These are phyloP conservation scores for Threskiornis aethiopicus DNA, from an alignment of 2,797 vertebrate species.

Conservation along the genomic window DNA sequence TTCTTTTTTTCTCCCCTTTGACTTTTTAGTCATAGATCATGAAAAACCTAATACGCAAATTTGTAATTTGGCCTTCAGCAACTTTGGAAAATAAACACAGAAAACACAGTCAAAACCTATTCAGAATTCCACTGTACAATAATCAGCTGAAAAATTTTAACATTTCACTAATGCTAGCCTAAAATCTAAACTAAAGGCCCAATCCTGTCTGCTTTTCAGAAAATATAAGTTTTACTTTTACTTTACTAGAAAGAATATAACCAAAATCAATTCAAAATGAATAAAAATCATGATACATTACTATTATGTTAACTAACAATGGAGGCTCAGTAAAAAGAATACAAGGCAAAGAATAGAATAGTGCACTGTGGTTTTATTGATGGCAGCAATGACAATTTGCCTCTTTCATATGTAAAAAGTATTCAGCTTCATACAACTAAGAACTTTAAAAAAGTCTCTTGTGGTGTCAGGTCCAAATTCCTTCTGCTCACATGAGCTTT, in stretches of 20 bases:
- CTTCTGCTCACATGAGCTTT: conserved; percentile 39
- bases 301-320: background rate
- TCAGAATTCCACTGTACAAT: background rate
- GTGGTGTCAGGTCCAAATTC: conserved; percentile 18
- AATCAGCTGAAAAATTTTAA: background rate
- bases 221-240: background rate
- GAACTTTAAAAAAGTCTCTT: conserved; percentile 66
- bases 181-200: background rate
- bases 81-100: conserved; percentile 12
- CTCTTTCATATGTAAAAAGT: conserved; percentile 71
- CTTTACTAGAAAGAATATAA: background rate
- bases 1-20: background rate
- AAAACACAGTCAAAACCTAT: background rate
- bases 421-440: conserved; percentile 62
- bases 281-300: conserved; percentile 18
- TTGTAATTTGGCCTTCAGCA: background rate
- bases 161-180: background rate
- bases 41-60: background rate
- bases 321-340: conserved; percentile 60
- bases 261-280: background rate
- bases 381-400: conserved; percentile 66
- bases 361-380: conserved; percentile 69
- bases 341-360: conserved; percentile 63
- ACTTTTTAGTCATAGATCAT: background rate
- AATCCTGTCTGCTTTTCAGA: background rate